A percentile compares a stretch with the other conserved stretches of the same genome.
phyloP scores from a whole-genome alignment of 2,888 invertebrate genomes.

The Tiliacea citrago region DNA sequence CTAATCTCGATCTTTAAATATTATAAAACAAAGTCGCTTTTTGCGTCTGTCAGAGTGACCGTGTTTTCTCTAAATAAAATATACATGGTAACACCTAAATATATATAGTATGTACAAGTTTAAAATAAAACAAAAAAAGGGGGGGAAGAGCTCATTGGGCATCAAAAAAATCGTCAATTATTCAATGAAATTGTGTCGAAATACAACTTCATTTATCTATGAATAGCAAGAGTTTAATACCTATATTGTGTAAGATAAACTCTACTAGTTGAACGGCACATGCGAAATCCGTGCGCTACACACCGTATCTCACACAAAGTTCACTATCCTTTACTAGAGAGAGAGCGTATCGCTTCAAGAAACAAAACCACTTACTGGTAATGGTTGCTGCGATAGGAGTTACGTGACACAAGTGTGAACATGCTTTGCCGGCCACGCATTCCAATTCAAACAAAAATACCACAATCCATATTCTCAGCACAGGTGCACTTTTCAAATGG shows the following conservation, averaged over 20 bases:
- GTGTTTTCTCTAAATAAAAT: too few species aligned
- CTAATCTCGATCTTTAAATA: too few species aligned
- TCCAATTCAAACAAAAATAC: slow-evolving; percentile 79
- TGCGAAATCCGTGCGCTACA: slow-evolving; percentile 19
- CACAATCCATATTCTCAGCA: slow-evolving; percentile 81
- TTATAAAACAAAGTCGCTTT: too few species aligned
- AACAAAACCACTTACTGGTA: slow-evolving; percentile 64
- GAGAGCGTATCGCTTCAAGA: slow-evolving; percentile 42
- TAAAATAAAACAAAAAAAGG: too few species aligned
- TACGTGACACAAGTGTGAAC: slow-evolving; percentile 66
- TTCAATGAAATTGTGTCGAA: too few species aligned
- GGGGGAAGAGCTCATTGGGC: too few species aligned
- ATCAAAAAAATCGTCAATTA: too few species aligned
- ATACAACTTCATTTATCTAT: neutral
- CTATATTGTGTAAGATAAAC: neutral
- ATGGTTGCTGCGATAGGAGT: slow-evolving; percentile 54
- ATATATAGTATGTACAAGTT: too few species aligned
- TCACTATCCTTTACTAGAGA: slow-evolving; percentile 30
- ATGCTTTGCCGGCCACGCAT: slow-evolving; percentile 68
- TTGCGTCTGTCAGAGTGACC: too few species aligned
- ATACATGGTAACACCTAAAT: too few species aligned
- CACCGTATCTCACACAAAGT: slow-evolving; percentile 28
- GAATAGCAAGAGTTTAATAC: neutral
- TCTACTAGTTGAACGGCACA: neutral
- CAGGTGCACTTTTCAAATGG: slow-evolving; percentile 89